A percentile compares a stretch with the other conserved stretches of the same genome.
phyloP scores from a whole-genome alignment of 2,888 invertebrate genomes.

The Branchipolynoe longqiensis region DNA sequence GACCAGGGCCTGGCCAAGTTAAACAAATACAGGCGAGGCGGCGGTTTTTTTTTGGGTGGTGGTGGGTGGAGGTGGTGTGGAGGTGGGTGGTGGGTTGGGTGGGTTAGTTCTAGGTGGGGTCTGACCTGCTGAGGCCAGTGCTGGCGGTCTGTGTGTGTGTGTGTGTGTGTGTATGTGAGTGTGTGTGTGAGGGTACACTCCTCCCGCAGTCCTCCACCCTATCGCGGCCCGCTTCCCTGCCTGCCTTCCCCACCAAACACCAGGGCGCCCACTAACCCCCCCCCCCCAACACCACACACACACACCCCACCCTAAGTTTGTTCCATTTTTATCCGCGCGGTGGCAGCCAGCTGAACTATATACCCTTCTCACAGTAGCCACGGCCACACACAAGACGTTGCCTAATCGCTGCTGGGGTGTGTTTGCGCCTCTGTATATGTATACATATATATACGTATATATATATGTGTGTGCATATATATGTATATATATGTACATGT shows the following conservation, averaged over 20 bases:
- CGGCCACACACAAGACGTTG: not conserved
- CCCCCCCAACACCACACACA: not conserved
- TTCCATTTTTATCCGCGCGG: constrained; percentile 44
- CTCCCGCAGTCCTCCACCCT: not conserved
- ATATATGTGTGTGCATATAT: too few relatives aligned
- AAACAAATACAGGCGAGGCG: constrained; percentile 50
- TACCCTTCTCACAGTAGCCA: constrained; percentile 26
- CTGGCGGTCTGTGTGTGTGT: not conserved
- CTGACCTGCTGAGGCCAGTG: constrained; percentile 54
- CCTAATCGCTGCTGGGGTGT: not conserved
- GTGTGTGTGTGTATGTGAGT: not conserved
- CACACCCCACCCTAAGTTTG: constrained; percentile 30
- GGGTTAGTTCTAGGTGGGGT: constrained; percentile 47
- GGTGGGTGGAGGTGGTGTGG: not conserved
- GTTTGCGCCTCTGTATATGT: not conserved
- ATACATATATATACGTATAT: too few relatives aligned
- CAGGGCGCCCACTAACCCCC: not conserved
- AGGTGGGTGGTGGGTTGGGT: constrained; percentile 40
- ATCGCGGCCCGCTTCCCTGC: not conserved
- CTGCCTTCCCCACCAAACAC: constrained; percentile 9
- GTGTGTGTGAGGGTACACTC: not conserved
- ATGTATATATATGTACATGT: too few relatives aligned
- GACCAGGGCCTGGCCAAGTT: constrained; percentile 55
- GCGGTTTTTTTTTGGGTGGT: not conserved
- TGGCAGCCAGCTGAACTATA: constrained; percentile 42